A percentile compares a stretch with the other conserved stretches of the same genome.
Conservation (phyloP, 2,888 invertebrate species). For the Junonia oenone region DNA sequence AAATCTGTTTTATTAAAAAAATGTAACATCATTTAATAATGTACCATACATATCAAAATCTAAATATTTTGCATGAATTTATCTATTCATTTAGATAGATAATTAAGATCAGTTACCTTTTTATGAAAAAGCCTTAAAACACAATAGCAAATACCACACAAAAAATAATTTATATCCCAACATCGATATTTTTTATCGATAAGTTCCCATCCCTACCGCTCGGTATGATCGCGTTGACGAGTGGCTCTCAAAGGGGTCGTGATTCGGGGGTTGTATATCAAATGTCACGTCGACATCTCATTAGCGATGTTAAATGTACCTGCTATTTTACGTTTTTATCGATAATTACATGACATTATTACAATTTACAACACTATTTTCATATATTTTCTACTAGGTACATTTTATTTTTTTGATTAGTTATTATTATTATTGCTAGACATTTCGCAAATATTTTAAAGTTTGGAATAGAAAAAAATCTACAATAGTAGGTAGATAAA, state of each 20-base stretch:
- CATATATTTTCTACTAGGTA: too few species aligned
- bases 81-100: too few species aligned
- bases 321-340: constrained; percentile 10
- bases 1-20: too few species aligned
- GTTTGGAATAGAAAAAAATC: too few species aligned
- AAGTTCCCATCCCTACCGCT: not conserved
- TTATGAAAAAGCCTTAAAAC: not conserved
- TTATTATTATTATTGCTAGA: too few species aligned
- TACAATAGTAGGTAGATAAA: too few species aligned
- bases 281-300: constrained; percentile 21
- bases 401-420: too few species aligned
- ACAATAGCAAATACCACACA: not conserved
- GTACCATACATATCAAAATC: too few species aligned
- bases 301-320: constrained; percentile 20
- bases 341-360: not conserved
- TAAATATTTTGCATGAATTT: too few species aligned
- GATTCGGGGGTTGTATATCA: constrained; percentile 21
- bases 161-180: not conserved
- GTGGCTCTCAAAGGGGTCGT: constrained; percentile 21
- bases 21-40: too few species aligned
- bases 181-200: constrained; percentile 7
- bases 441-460: too few species aligned
- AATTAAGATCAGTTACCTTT: too few species aligned
- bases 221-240: constrained; percentile 11
- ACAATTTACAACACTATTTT: not conserved